phyloP scores from a whole-genome alignment of 2,113 vertebrate species.

The Patagioenas fasciata region DNA sequence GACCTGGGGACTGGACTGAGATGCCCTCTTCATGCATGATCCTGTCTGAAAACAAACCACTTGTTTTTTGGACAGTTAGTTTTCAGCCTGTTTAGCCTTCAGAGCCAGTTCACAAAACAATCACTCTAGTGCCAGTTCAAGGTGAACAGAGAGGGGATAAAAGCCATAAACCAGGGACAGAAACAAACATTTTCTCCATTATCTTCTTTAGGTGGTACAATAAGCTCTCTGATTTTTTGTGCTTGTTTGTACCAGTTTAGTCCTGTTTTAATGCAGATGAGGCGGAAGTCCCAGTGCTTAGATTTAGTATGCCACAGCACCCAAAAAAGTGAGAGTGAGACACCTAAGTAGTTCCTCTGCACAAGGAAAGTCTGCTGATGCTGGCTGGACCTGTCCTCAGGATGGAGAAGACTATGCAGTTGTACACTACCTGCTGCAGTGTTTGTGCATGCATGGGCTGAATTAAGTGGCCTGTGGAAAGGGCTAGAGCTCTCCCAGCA shows the following conservation, averaged over 20 bases:
- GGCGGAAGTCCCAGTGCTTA: not conserved
- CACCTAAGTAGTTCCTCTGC: not conserved
- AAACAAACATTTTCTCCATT: not conserved
- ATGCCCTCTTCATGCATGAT: not conserved
- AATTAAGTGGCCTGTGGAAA: not conserved
- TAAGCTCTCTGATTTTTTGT: not conserved
- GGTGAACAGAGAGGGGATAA: not conserved
- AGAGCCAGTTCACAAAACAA: not conserved
- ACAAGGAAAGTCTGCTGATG: not conserved
- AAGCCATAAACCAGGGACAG: not conserved
- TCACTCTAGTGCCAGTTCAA: not conserved
- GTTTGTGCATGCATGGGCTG: not conserved
- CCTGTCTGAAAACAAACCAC: not conserved
- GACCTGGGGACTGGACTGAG: not conserved
- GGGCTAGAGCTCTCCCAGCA: not conserved
- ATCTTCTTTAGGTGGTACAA: not conserved
- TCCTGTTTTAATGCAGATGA: not conserved
- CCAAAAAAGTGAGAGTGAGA: not conserved
- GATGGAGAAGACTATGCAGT: not conserved
- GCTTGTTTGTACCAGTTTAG: not conserved
- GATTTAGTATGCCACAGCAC: not conserved
- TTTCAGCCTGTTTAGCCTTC: not conserved
- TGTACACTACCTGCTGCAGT: not conserved
- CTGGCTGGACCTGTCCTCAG: not conserved
- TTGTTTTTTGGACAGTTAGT: not conserved